Conservation (phyloP, 1,140 invertebrate genomes). For the Gryllus bimaculatus region DNA sequence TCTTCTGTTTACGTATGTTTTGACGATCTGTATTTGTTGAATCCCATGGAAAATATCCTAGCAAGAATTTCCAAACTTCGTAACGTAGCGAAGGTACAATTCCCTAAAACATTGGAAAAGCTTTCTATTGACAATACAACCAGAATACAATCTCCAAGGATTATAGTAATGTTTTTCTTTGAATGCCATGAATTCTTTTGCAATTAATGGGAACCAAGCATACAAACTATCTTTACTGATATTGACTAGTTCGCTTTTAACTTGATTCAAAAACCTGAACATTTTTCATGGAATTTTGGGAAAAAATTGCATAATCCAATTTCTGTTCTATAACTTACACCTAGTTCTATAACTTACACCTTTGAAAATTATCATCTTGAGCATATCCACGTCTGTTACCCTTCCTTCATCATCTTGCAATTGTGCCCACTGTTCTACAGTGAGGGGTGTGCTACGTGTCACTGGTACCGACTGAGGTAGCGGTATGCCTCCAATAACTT, state of each 20-base stretch:
- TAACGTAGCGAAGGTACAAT: slow-evolving; percentile 58
- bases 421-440: slow-evolving; percentile 64
- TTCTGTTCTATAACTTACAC: slow-evolving; percentile 47
- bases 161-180: background rate
- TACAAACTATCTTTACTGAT: background rate
- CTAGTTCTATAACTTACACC: slow-evolving; percentile 60
- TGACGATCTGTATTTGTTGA: slow-evolving; percentile 61
- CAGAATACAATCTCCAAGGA: background rate
- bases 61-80: slow-evolving; percentile 91
- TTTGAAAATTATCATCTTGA: slow-evolving; percentile 77
- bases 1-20: slow-evolving; percentile 57
- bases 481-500: slow-evolving; percentile 50
- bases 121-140: background rate
- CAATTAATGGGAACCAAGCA: background rate
- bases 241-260: slow-evolving; percentile 5
- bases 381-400: slow-evolving; percentile 53
- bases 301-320: too few species aligned
- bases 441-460: slow-evolving; percentile 57
- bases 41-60: slow-evolving; percentile 82
- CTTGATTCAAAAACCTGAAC: too few species aligned
- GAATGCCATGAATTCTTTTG: background rate
- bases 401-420: slow-evolving; percentile 67
- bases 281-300: too few species aligned
- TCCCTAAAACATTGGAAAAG: slow-evolving; percentile 39
- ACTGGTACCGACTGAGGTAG: slow-evolving; percentile 43